Base-by-base conservation (phyloP, 2,797 vertebrate genomes). In the Gouania willdenowi region DNA sequence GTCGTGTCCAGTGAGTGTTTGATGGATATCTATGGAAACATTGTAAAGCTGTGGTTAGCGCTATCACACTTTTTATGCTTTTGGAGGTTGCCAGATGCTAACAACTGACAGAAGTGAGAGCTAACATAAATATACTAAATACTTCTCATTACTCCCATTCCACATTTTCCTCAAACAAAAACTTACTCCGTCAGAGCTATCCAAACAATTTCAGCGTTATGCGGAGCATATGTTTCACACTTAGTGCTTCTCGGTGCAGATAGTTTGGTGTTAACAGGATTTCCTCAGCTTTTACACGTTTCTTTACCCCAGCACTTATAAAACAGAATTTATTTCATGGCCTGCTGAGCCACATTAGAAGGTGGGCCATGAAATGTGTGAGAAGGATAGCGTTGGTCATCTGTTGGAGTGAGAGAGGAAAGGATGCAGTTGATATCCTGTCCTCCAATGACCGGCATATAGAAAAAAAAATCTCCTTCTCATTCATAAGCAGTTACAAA, bases 311-410 rank as follows among this genome's bases (percentile, higher is more conserved):
- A 44, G 38, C 36, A n/a, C n/a, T n/a, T n/a, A 55, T 38, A 35
- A 56, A 52, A 53, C 47, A 42, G 34, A 30, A 60, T 43, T 26
- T 46, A 34, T 30, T 58, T 51, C 43, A 27, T 34, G 39, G 41
- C 42, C 44, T 58, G 41, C 41, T 55, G 33, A 53, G 48, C 37
- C 42, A 53, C 11, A 15, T 57, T 33, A 57, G 60, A 49, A 74
- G 50, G 74, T 75, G 71, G 50, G 69, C 76, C 63, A 67, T 54
- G 46, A 26, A 19, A 40, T 51, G 28, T 31, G 35, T 46, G 44
- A 60, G 55, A 66, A 41, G 48, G 31, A 30, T 15, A 24, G 33
- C 5, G 30, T 59, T 71, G 43, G 56, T 72, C 49, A 50, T 70
- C 42, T 47, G 38, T 30, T 45, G 31, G 63, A 58, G 10, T 21